These are phyloP conservation scores for Shargacucullia verbasci DNA, from an alignment of 2,888 invertebrate genomes.

Conservation along the genomic window DNA sequence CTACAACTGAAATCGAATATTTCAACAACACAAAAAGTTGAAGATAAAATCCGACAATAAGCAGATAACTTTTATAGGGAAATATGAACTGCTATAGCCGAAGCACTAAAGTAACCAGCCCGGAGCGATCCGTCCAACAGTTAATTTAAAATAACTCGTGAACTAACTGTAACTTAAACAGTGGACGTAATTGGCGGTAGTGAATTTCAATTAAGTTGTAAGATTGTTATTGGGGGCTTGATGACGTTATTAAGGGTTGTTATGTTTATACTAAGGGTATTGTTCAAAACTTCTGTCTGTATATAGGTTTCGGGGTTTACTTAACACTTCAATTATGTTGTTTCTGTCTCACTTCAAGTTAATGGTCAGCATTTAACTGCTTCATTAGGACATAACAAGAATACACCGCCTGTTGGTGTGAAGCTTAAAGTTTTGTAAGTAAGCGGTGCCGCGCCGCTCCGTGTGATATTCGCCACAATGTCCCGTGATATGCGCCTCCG, in stretches of 20 bases:
- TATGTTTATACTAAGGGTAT: background rate
- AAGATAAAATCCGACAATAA: background rate
- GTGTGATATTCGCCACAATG: too few relatives aligned
- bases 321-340: too few relatives aligned
- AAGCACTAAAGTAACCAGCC: conserved; percentile 32
- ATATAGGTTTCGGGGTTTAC: too few relatives aligned
- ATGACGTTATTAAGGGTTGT: conserved; percentile 15
- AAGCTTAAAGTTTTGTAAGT: too few relatives aligned
- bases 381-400: too few relatives aligned
- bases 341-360: too few relatives aligned
- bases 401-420: too few relatives aligned
- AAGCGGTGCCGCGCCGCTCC: too few relatives aligned
- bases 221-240: conserved; percentile 27
- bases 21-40: background rate
- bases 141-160: conserved; percentile 51
- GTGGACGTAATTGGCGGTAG: conserved; percentile 39
- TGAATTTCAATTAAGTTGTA: conserved; percentile 48
- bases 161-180: conserved; percentile 46
- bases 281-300: background rate
- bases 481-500: too few relatives aligned
- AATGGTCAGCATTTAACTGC: too few relatives aligned
- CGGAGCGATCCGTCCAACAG: conserved; percentile 15
- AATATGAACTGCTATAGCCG: conserved; percentile 1
- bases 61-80: background rate
- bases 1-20: too few relatives aligned